Evolutionary conservation across 2,113 vertebrate genomes (phyloP).

Genomic region (Cynoglossus semilaevis): DNA sequence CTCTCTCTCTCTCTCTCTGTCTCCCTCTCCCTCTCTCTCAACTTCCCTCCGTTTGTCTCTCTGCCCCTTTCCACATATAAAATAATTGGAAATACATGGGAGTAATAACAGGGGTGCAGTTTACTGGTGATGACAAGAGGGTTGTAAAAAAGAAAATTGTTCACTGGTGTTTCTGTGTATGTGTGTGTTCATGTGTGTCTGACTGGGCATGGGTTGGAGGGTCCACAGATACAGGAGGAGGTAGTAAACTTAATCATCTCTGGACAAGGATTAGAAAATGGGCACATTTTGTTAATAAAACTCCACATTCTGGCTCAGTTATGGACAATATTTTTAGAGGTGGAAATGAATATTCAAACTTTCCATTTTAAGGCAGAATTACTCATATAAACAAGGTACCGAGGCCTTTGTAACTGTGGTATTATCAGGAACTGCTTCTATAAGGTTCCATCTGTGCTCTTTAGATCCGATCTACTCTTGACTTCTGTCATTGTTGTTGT

Average conservation of each 20-base stretch:
- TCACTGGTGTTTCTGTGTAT: constrained; percentile 20
- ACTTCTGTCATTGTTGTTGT: no score
- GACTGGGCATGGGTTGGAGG: constrained; percentile 2
- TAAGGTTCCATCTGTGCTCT: no score
- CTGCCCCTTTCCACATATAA: constrained; percentile 71
- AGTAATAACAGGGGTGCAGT: constrained; percentile 66
- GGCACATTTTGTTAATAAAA: not conserved
- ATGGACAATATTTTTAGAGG: no score
- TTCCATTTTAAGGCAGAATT: constrained; percentile 7
- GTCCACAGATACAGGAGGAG: not conserved
- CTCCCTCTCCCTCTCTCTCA: constrained; percentile 22
- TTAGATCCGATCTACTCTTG: no score
- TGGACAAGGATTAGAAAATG: constrained; percentile 32
- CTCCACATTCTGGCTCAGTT: no score
- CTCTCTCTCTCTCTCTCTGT: constrained; percentile 27
- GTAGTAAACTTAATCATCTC: constrained; percentile 32
- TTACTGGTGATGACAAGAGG: constrained; percentile 63
- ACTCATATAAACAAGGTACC: no score
- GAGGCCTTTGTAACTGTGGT: no score
- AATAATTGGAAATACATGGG: constrained; percentile 74
- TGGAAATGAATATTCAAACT: constrained; percentile 4
- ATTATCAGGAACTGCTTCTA: no score
- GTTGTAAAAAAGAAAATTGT: constrained; percentile 56
- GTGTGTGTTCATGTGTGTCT: not conserved
- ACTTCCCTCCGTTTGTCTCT: constrained; percentile 64